phyloP scores from a whole-genome alignment of 2,797 vertebrate species.

The Anabas testudineus region DNA sequence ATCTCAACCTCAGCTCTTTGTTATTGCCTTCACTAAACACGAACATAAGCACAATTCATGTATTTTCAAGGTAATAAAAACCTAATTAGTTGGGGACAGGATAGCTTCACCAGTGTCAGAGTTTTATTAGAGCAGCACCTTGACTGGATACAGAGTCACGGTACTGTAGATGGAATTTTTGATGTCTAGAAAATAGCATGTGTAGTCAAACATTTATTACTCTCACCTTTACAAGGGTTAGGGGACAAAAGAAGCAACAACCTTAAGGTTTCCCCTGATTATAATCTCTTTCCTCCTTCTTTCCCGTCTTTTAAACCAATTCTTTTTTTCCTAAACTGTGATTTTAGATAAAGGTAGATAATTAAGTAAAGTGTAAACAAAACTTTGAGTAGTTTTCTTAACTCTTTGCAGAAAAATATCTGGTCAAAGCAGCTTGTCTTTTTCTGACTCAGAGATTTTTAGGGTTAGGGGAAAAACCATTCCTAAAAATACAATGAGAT shows the following conservation, averaged over 20 bases:
- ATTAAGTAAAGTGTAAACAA: neutral
- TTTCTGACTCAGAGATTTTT: slow-evolving; percentile 42
- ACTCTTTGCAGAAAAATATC: slow-evolving; percentile 6
- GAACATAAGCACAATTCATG: neutral
- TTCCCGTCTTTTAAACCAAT: neutral
- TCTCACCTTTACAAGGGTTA: neutral
- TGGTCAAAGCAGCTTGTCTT: slow-evolving; percentile 40
- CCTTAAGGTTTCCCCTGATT: neutral
- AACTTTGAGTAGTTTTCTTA: neutral
- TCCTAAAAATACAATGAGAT: slow-evolving; percentile 54
- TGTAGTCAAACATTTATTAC: neutral
- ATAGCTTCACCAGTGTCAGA: neutral
- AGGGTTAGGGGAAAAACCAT: slow-evolving; percentile 23
- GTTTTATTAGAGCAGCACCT: neutral
- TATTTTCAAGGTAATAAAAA: neutral
- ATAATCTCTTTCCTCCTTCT: neutral
- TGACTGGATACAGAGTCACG: too few species aligned
- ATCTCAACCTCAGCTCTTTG: slow-evolving; percentile 14
- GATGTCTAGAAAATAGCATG: neutral
- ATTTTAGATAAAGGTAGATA: neutral
- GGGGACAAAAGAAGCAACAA: slow-evolving; percentile 6
- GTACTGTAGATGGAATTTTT: neutral
- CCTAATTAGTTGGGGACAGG: neutral
- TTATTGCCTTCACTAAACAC: slow-evolving; percentile 13
- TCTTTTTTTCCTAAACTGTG: neutral